These are phyloP conservation scores for Amblyornis subalaris DNA, from an alignment of 2,113 vertebrate species.

Conservation along the genomic window DNA sequence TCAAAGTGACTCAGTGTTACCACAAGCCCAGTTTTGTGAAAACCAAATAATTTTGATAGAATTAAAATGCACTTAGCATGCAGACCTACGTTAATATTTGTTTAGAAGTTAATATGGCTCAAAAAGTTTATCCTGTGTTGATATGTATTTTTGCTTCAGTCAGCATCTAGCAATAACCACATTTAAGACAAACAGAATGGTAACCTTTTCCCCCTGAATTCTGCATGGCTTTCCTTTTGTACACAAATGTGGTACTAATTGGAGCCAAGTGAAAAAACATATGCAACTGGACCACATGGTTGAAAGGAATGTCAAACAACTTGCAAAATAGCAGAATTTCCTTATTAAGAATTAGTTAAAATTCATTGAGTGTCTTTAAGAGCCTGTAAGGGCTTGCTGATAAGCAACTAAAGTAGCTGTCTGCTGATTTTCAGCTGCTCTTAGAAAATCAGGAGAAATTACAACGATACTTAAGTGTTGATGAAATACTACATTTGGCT, in stretches of 20 bases:
- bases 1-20: neutral
- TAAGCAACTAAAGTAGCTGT: neutral
- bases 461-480: neutral
- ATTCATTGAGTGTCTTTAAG: neutral
- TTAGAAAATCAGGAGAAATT: neutral
- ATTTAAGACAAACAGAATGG: neutral
- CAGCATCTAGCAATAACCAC: neutral
- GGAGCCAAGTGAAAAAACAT: slow-evolving; percentile 34
- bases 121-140: neutral
- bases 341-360: neutral
- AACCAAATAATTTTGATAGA: neutral
- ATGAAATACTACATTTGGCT: neutral
- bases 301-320: neutral
- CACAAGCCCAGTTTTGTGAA: neutral
- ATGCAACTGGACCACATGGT: neutral
- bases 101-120: neutral
- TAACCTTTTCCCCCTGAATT: neutral
- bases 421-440: neutral
- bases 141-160: neutral
- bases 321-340: neutral
- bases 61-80: neutral
- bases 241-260: slow-evolving; percentile 11
- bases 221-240: neutral
- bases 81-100: neutral
- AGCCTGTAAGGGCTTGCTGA: neutral